Percentiles rank a stretch among this genome's conserved stretches.
Conservation (phyloP, 2,888 invertebrate genomes). For the Tetranychus piercei region DNA sequence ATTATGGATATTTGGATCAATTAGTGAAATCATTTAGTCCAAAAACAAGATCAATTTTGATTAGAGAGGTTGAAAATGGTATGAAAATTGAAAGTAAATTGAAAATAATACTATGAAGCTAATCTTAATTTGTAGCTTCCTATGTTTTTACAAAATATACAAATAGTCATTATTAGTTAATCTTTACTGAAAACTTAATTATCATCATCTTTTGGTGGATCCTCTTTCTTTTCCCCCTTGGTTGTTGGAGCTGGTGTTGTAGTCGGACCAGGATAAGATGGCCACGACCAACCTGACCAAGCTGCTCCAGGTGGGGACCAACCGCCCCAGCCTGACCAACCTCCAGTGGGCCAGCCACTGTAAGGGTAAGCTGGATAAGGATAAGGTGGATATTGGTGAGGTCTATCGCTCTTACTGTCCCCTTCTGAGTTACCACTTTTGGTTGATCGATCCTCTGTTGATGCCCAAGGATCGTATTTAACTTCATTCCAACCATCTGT, state of each 20-base stretch:
- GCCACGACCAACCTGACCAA: background rate
- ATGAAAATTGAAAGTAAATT: background rate
- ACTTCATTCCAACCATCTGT: background rate
- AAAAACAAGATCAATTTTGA: background rate
- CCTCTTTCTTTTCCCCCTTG: background rate
- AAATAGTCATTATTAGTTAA: background rate
- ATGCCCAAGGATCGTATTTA: background rate
- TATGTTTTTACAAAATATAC: background rate
- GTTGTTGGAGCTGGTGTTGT: background rate
- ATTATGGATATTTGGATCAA: background rate
- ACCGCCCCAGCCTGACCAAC: background rate
- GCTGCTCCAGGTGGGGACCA: background rate
- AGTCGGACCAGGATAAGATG: background rate
- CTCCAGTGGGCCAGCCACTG: background rate
- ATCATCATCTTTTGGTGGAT: background rate
- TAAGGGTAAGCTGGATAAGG: background rate
- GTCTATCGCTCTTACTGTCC: background rate
- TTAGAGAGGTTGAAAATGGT: background rate
- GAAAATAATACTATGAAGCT: too few species aligned
- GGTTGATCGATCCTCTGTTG: background rate
- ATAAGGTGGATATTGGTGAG: background rate
- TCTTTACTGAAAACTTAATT: background rate
- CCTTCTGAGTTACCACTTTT: background rate
- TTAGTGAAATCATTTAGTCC: background rate
- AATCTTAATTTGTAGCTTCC: too few species aligned